Evolutionary conservation across 2,797 vertebrate genomes (phyloP).

Genomic region (Myotis daubentonii): DNA sequence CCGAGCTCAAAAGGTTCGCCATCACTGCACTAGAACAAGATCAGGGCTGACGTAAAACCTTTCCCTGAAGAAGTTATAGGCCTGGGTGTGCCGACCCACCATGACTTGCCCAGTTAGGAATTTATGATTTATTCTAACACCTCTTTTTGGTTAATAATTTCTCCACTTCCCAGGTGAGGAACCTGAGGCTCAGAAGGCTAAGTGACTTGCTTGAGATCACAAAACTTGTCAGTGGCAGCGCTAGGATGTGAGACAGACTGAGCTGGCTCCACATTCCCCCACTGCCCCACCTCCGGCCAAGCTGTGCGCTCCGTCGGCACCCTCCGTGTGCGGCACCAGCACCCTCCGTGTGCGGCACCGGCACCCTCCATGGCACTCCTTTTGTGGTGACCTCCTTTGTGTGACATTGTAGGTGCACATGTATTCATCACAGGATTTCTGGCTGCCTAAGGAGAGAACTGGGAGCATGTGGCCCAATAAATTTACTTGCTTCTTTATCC

Average conservation of each 20-base stretch:
- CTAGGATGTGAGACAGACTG: neutral
- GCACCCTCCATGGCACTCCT: fast-evolving
- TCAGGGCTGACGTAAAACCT: neutral
- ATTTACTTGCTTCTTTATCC: neutral
- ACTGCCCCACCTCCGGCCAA: neutral
- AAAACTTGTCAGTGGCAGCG: neutral
- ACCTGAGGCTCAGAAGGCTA: neutral
- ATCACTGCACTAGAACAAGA: neutral
- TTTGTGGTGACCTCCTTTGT: neutral
- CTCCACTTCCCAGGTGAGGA: neutral
- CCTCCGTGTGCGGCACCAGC: neutral
- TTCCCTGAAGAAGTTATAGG: neutral
- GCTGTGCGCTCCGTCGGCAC: neutral
- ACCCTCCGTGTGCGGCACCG: neutral
- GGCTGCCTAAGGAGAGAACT: neutral
- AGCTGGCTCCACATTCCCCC: neutral
- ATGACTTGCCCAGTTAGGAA: neutral
- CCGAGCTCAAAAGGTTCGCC: too few relatives aligned
- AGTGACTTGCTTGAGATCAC: neutral
- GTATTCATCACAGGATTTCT: neutral
- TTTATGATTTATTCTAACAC: neutral
- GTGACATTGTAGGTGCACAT: neutral
- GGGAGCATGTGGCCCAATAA: neutral
- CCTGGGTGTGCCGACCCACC: neutral
- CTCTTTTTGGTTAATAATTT: neutral